phyloP scores from a whole-genome alignment of 2,888 invertebrate species.

The Sclerodermus sp. region DNA sequence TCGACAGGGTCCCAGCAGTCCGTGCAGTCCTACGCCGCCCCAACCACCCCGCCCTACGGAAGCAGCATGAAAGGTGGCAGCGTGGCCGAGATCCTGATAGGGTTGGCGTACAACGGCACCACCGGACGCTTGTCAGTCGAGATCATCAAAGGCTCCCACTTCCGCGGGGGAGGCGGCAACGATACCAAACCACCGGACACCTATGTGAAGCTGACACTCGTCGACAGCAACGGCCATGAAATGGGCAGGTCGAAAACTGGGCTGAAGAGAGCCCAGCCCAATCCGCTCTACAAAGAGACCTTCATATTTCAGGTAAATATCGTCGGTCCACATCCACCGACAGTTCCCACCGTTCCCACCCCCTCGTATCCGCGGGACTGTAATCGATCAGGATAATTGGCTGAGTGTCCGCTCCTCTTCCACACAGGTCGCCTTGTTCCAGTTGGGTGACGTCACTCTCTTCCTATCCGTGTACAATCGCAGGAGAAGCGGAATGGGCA shows the following conservation, averaged over 20 bases:
- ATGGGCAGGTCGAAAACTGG: constrained; percentile 92
- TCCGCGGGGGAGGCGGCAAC: constrained; percentile 59
- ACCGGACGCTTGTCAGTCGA: constrained; percentile 93
- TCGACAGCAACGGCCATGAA: constrained; percentile 91
- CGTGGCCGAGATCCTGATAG: constrained; percentile 85
- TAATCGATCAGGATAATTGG: no score
- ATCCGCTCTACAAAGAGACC: constrained; percentile 93
- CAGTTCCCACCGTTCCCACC: no score
- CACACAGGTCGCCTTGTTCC: constrained; percentile 85
- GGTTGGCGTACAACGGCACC: constrained; percentile 88
- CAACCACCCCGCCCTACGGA: constrained; percentile 51
- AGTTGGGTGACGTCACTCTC: constrained; percentile 90
- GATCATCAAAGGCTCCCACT: constrained; percentile 77
- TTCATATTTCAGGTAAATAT: constrained; percentile 87
- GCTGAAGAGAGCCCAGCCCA: constrained; percentile 88
- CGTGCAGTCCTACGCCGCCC: constrained; percentile 59
- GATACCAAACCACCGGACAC: constrained; percentile 80
- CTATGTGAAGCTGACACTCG: constrained; percentile 88
- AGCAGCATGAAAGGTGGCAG: constrained; percentile 77
- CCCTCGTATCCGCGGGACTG: no score
- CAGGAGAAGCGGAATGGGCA: constrained; percentile 86
- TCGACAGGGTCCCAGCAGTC: constrained; percentile 94
- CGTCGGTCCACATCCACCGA: constrained; percentile 4
- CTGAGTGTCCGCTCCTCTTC: background rate
- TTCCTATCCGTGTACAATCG: constrained; percentile 93